Percentiles rank a stretch among this genome's conserved stretches.
Conservation (phyloP, 2,888 invertebrate species). For the Apamea crenata region DNA sequence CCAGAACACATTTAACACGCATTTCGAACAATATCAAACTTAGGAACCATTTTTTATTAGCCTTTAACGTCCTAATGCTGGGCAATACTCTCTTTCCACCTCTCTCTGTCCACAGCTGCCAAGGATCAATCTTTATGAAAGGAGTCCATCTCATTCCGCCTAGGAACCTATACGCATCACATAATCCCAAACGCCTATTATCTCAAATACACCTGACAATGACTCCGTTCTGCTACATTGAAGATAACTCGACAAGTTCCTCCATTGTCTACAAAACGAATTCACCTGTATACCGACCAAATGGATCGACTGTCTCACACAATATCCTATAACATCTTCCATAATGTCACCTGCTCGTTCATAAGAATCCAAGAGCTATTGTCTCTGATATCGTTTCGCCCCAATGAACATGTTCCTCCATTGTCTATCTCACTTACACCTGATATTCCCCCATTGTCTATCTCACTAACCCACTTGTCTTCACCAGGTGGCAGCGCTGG, state of each 20-base stretch:
- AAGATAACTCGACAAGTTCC: background rate
- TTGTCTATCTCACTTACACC: conserved; percentile 10
- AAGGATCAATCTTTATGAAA: background rate
- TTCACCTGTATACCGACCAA: background rate
- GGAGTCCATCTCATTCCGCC: too few relatives aligned
- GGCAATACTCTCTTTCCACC: too few relatives aligned
- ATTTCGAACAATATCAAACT: too few relatives aligned
- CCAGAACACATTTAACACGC: too few relatives aligned
- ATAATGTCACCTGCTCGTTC: background rate
- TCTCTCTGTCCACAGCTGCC: background rate
- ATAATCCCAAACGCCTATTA: background rate
- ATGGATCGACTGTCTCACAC: background rate
- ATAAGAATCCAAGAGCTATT: background rate
- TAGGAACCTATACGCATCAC: background rate
- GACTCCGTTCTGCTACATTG: background rate
- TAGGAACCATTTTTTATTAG: too few relatives aligned
- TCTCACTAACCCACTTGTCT: conserved; percentile 1
- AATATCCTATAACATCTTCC: background rate
- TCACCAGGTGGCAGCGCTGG: conserved; percentile 93
- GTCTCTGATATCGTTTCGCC: background rate
- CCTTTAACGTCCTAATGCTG: too few relatives aligned
- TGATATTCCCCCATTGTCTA: conserved; percentile 2
- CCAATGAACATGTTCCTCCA: background rate
- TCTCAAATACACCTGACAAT: background rate
- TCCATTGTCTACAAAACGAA: background rate